phyloP scores from a whole-genome alignment of 2,888 invertebrate genomes.

The Tipula unca region DNA sequence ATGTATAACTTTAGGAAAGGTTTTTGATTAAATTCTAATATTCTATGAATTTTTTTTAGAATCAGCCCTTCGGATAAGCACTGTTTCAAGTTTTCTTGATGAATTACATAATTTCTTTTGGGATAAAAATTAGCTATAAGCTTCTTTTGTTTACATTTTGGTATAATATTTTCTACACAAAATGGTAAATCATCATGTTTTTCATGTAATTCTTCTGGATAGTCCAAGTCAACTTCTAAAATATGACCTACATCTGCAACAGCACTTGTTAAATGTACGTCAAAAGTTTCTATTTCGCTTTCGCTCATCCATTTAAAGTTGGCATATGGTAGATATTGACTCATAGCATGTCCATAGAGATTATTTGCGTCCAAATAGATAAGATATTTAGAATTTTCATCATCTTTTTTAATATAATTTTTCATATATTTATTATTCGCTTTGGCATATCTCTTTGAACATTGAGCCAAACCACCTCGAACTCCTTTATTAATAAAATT shows the following conservation, averaged over 20 bases:
- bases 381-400: not conserved
- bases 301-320: not conserved
- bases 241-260: constrained; percentile 27
- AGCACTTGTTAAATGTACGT: not conserved
- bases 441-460: no score
- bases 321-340: no score
- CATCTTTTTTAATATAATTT: not conserved
- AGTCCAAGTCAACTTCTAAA: constrained; percentile 30
- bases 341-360: no score
- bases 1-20: no score
- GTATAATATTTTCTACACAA: constrained; percentile 27
- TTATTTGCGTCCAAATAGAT: no score
- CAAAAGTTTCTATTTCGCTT: not conserved
- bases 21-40: no score
- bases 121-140: constrained; percentile 28
- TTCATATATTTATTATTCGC: no score
- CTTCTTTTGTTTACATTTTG: no score
- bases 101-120: no score
- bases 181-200: constrained; percentile 30
- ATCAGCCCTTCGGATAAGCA: constrained; percentile 22
- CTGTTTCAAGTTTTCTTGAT: constrained; percentile 31
- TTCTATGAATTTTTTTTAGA: no score
- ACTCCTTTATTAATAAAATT: no score
- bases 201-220: constrained; percentile 28
- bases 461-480: no score